Evolutionary conservation across 2,888 invertebrate genomes (phyloP).

Genomic region (Thyatira batis): DNA sequence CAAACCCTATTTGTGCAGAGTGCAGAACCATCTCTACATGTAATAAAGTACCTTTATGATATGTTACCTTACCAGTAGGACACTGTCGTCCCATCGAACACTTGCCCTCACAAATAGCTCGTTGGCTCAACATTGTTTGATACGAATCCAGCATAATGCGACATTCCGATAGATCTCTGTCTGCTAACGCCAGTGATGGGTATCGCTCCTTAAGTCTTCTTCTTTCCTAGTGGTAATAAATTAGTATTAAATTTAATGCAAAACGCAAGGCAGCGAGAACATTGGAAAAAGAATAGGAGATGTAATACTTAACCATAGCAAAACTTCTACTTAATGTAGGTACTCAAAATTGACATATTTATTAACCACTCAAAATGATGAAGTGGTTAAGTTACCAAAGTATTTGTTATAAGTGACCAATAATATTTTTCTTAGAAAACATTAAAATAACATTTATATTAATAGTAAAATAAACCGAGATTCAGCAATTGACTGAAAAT

Average conservation of each 20-base stretch:
- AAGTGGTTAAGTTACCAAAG: no score
- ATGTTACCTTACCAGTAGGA: constrained; percentile 86
- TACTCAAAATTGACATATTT: no score
- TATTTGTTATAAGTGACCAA: no score
- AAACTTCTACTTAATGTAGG: no score
- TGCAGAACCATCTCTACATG: not conserved
- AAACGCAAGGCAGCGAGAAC: not conserved
- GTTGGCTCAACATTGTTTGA: constrained; percentile 89
- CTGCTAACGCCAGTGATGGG: constrained; percentile 88
- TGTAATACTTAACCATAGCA: no score
- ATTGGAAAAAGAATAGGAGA: no score
- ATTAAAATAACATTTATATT: no score
- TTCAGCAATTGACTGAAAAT: no score
- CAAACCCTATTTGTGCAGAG: not conserved
- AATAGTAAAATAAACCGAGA: no score
- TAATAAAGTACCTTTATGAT: not conserved
- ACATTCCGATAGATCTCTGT: constrained; percentile 89
- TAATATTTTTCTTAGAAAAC: no score
- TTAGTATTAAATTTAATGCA: not conserved
- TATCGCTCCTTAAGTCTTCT: constrained; percentile 92
- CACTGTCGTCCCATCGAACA: constrained; percentile 92
- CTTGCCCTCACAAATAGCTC: constrained; percentile 93
- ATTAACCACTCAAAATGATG: no score
- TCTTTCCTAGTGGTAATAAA: constrained; percentile 84
- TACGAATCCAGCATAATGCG: constrained; percentile 91